Base-by-base conservation (phyloP, 2,888 invertebrate species). In the Mythimna vitellina region DNA sequence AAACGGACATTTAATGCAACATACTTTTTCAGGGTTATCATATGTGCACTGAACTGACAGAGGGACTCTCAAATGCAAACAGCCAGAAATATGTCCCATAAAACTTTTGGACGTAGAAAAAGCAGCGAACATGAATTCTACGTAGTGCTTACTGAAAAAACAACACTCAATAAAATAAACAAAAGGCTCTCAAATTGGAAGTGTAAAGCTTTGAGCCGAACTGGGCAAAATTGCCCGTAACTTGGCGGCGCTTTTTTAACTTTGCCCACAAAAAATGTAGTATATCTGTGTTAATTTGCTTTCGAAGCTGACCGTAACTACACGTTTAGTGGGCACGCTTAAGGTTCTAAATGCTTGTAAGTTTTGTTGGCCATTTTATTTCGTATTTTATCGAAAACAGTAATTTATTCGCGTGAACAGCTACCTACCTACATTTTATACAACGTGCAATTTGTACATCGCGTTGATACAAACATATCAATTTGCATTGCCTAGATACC, bases 151-250 rank as follows among this genome's bases (percentile, higher is more conserved):
- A 61, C 70, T 74, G 65, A 70, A 79, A 84, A 80, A 80, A 77
- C 57, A 76, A 76, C 70, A 77, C 82, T 77, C 65, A 72, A 76
- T 84, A 79, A 82, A 83, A 84, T 80, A 75, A 80, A 85, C 76
- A 80, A 85, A 80, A 78, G 70, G 80, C 80, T 75, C 65, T 76
- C 68, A 74, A 84, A 84, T 82, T 84, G 80, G 76, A 71, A 77
- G 69, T 82, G 74, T 82, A 80, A 84, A 80, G 85, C 85, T 80
- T 84, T 70, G 71, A 78, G 76, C 74, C 74, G 65, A 82, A 85
- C 73, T 69, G 74, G 65, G 56, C 69, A 60, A 69, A 74, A 80
- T 82, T 78, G 82, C 75, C 74, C 65, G 73, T 73, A 74, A 76
- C 61, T 68, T 75, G 60, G 68, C 38, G 58, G 57, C 20, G 51